These are phyloP conservation scores for Syngnathus typhle DNA, from an alignment of 2,113 vertebrate species.

Conservation along the genomic window DNA sequence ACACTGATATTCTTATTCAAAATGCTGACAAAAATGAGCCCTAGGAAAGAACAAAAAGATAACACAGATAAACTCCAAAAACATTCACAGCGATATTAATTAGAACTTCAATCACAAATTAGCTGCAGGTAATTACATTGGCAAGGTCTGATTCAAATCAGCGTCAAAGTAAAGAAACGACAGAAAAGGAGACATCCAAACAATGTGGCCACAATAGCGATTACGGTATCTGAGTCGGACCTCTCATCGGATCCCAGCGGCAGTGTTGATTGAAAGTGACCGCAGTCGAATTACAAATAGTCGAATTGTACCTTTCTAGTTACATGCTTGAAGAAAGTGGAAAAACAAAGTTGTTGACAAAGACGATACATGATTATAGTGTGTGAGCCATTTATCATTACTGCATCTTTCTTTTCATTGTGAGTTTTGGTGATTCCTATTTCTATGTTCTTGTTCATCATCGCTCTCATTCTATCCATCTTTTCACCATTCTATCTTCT, in stretches of 20 bases:
- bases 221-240: conserved; percentile 18
- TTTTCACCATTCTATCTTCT: not conserved
- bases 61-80: conserved; percentile 22
- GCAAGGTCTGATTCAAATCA: conserved; percentile 59
- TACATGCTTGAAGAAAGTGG: conserved; percentile 48
- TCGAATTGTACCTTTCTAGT: conserved; percentile 60
- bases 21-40: conserved; percentile 21
- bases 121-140: conserved; percentile 60
- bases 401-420: not conserved
- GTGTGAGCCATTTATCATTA: not conserved
- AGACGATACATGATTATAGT: not conserved
- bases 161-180: conserved; percentile 49
- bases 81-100: conserved; percentile 31
- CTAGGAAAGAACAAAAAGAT: conserved; percentile 31
- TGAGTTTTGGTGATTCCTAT: not conserved
- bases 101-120: conserved; percentile 52
- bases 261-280: conserved; percentile 62
- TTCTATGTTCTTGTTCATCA: not conserved
- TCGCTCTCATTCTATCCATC: not conserved
- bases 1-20: not conserved
- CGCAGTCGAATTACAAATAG: conserved; percentile 61
- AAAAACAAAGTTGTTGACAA: conserved; percentile 32
- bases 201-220: conserved; percentile 23
- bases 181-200: conserved; percentile 25
- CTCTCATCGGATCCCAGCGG: conserved; percentile 49